Evolutionary conservation across 1,140 invertebrate species (phyloP), one percentile per base, ranked within the genome.

Genomic region (Drosophila ogumai): DNA sequence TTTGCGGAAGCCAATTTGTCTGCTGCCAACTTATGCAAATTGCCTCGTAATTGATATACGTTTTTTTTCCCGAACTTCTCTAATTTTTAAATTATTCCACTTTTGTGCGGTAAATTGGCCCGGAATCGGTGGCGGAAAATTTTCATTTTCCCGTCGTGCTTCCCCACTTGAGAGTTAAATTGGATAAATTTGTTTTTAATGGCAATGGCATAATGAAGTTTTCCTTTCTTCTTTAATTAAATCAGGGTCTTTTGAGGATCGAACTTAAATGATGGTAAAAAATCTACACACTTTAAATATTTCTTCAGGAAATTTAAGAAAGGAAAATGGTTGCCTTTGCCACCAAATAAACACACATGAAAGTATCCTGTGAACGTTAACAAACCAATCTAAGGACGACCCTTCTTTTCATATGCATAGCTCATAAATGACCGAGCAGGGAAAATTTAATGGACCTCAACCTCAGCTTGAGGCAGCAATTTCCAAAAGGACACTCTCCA

Each of bases 381-480:
- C 34, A 58, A 76, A 17, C 32, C 44, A 61, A 78, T 56, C 64
- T 68, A 61, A 13, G n/a, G 25, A n/a, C 22, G 50, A 79, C 71
- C 82, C 67, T 69, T 64, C 52, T 50, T 82, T 64, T 76, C 81
- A 77, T 88, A 88, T 82, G 76, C 84, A 87, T 82, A 76, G 75
- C 65, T 81, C 81, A 84, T 81, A 84, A 81, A 72, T 71, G 81
- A 67, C 19, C 66, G 46, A 79, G 40, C 58, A 79, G 61, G 54
- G 58, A 65, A 75, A 74, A 63, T 71, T 87, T 81, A 87, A 90
- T 87, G 84, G 85, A 78, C 84, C 84, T 78, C 72, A 78, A 88
- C 84, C 82, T 76, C 60, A 55, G 71, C 68, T 63, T 55, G 41
- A 55, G 47, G 47, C 6, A 32, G 57, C 65, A 68, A 52, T 71